Conservation (phyloP, 1,140 invertebrate genomes). For the Sarcophaga bullata region DNA sequence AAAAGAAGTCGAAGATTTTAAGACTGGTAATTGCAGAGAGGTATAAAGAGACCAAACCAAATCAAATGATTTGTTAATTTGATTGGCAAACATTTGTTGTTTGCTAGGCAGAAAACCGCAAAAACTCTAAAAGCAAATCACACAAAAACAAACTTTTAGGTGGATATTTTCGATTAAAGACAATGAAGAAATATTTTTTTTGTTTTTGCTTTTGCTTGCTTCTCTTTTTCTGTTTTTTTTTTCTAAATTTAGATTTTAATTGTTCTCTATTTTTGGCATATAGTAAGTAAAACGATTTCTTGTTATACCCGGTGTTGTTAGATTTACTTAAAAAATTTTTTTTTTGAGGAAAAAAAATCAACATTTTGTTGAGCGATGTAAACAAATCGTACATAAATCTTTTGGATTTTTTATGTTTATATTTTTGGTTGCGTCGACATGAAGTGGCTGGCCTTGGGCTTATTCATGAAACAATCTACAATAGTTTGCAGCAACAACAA, state of each 20-base stretch:
- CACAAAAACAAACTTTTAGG: neutral
- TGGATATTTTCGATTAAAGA: slow-evolving; percentile 9
- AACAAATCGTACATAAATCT: slow-evolving; percentile 40
- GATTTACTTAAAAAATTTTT: neutral
- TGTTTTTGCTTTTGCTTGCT: slow-evolving; percentile 14
- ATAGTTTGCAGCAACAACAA: slow-evolving; percentile 4
- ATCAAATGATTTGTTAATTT: slow-evolving; percentile 22
- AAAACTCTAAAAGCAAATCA: neutral
- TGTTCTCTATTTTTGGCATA: slow-evolving; percentile 24
- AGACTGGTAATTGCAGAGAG: neutral
- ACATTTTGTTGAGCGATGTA: slow-evolving; percentile 39
- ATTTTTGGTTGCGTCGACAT: slow-evolving; percentile 37
- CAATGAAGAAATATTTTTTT: slow-evolving; percentile 12
- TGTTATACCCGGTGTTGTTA: neutral
- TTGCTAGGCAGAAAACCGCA: neutral
- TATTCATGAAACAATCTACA: slow-evolving; percentile 38
- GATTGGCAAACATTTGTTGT: slow-evolving; percentile 35
- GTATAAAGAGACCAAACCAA: slow-evolving; percentile 16
- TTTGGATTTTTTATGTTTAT: slow-evolving; percentile 19
- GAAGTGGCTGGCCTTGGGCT: slow-evolving; percentile 38
- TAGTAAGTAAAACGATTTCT: neutral
- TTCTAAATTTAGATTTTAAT: slow-evolving; percentile 33
- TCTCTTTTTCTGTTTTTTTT: neutral
- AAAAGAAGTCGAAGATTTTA: neutral
- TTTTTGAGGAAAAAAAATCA: slow-evolving; percentile 27